These are phyloP conservation scores for Alcis repandata DNA, from an alignment of 2,888 invertebrate genomes.

Conservation along the genomic window DNA sequence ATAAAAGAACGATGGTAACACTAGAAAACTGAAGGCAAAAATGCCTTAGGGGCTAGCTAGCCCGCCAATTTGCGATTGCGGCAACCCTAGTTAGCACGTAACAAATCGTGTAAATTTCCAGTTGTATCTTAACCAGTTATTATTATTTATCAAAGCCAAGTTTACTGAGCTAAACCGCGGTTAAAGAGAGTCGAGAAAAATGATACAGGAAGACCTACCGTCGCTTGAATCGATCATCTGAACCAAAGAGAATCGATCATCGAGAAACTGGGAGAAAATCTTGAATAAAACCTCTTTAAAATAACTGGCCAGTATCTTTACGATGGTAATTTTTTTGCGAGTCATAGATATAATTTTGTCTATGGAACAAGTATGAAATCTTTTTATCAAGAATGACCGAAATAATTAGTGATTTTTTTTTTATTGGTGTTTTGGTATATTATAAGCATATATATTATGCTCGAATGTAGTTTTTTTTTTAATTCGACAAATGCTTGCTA, in stretches of 20 bases:
- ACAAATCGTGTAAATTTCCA: slow-evolving; percentile 61
- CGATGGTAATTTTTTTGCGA: not conserved
- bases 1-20: not conserved
- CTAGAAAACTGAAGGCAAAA: not conserved
- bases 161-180: slow-evolving; percentile 65
- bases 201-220: slow-evolving; percentile 55
- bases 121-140: slow-evolving; percentile 61
- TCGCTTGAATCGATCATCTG: slow-evolving; percentile 47
- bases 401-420: no score
- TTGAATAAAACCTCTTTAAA: slow-evolving; percentile 18
- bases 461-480: no score
- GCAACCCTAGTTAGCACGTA: slow-evolving; percentile 42
- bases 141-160: slow-evolving; percentile 72
- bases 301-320: not conserved
- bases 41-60: not conserved
- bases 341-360: not conserved
- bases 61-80: slow-evolving; percentile 6
- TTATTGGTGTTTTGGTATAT: no score
- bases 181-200: slow-evolving; percentile 69
- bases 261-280: slow-evolving; percentile 7
- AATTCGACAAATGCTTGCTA: no score
- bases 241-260: slow-evolving; percentile 33
- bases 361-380: no score
- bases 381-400: no score
- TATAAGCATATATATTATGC: no score